Percentiles rank a stretch among this genome's conserved stretches.
phyloP scores from a whole-genome alignment of 2,888 invertebrate genomes.

The Trachelus iudaicus region DNA sequence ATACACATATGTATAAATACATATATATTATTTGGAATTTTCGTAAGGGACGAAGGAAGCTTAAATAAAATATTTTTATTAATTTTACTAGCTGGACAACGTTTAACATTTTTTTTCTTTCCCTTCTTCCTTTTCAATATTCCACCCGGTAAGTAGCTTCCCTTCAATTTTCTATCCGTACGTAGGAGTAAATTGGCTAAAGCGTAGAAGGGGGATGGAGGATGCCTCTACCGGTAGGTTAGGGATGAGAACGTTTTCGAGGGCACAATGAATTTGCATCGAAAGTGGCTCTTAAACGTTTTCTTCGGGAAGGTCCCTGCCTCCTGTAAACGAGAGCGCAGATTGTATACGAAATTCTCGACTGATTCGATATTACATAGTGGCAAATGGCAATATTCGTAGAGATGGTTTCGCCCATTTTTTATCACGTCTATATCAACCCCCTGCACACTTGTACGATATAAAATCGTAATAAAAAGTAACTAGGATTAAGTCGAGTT shows the following conservation, averaged over 20 bases:
- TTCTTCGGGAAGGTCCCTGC: slow-evolving; percentile 28
- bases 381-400: not conserved
- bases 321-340: slow-evolving; percentile 22
- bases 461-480: too few species aligned
- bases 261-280: slow-evolving; percentile 59
- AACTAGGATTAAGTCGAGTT: too few species aligned
- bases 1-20: too few species aligned
- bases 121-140: too few species aligned
- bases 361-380: slow-evolving; percentile 51
- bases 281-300: slow-evolving; percentile 61
- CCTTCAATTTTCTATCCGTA: slow-evolving; percentile 32
- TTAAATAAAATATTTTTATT: too few species aligned
- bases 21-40: too few species aligned
- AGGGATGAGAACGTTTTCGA: slow-evolving; percentile 24
- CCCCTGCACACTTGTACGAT: too few species aligned
- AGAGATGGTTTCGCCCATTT: too few species aligned
- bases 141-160: slow-evolving; percentile 2
- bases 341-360: slow-evolving; percentile 49
- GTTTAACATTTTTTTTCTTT: too few species aligned
- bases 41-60: too few species aligned
- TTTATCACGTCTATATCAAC: too few species aligned
- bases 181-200: slow-evolving; percentile 46
- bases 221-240: slow-evolving; percentile 13
- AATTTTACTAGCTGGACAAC: too few species aligned
- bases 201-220: slow-evolving; percentile 16